A percentile compares a stretch with the other conserved stretches of the same genome.
Conservation (phyloP, 2,113 vertebrate genomes). For the Tachuris rubrigastra region DNA sequence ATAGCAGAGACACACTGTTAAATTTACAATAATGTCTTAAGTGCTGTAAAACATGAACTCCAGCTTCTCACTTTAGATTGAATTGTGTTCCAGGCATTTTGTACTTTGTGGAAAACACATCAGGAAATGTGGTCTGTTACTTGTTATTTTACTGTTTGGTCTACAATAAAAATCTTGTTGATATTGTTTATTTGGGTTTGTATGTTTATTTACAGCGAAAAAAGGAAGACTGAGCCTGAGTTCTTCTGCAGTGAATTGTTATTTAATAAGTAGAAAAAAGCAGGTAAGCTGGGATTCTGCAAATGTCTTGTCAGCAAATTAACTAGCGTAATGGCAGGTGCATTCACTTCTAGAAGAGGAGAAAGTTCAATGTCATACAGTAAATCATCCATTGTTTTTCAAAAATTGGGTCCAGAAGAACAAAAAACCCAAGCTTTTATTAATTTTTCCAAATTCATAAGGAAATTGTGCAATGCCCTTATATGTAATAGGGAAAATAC, state of each 20-base stretch:
- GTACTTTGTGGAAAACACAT: not conserved
- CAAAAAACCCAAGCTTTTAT: not conserved
- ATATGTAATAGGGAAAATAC: not conserved
- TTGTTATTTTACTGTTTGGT: not conserved
- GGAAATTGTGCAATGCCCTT: not conserved
- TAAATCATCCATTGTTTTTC: not conserved
- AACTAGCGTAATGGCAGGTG: not conserved
- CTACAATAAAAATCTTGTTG: not conserved
- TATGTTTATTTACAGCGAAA: accelerated
- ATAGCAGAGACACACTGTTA: not conserved
- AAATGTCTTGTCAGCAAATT: not conserved
- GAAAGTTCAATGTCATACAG: not conserved
- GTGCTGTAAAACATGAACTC: not conserved
- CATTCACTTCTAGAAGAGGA: not conserved
- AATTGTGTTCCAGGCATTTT: not conserved
- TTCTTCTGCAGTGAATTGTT: not conserved
- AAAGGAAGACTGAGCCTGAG: not conserved
- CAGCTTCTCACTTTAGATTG: not conserved
- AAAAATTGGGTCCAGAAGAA: not conserved
- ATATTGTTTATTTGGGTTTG: not conserved
- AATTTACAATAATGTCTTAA: not conserved
- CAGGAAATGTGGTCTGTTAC: not conserved
- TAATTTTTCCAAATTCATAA: not conserved
- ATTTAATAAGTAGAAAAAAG: not conserved
- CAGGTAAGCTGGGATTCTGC: not conserved